Percentiles rank a stretch among this genome's conserved stretches.
Evolutionary conservation across 2,888 invertebrate species (phyloP).

Genomic region (Sphaerophoria taeniata): DNA sequence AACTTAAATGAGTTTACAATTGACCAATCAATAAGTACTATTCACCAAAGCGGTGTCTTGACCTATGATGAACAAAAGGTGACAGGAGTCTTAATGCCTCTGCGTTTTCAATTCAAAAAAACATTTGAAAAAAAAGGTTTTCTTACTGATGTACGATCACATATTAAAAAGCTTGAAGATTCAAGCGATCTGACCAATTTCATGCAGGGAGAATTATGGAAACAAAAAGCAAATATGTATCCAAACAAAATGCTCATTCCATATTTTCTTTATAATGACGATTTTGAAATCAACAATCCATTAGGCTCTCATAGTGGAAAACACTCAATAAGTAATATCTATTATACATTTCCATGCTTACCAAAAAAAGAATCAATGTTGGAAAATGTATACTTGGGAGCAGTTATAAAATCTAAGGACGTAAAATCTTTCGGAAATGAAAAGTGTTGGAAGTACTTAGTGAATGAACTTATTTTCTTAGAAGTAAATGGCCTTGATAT

Average conservation of each 20-base stretch:
- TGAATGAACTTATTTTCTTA: too few relatives aligned
- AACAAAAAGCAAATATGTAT: conserved; percentile 4
- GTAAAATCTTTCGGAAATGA: conserved; percentile 31
- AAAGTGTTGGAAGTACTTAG: too few relatives aligned
- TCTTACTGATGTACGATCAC: not conserved
- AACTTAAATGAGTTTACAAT: not conserved
- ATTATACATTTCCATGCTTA: conserved; percentile 44
- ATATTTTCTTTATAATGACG: conserved; percentile 2
- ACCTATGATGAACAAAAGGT: not conserved
- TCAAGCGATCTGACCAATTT: not conserved
- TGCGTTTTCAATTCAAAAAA: not conserved
- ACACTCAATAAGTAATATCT: conserved; percentile 38
- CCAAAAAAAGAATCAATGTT: conserved; percentile 27
- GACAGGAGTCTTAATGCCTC: conserved; percentile 14
- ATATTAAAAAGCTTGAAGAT: conserved; percentile 1
- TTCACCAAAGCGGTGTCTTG: not conserved
- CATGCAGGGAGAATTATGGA: conserved; percentile 13
- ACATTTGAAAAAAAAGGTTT: conserved; percentile 5
- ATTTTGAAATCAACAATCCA: conserved; percentile 14
- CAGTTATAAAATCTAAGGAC: conserved; percentile 22
- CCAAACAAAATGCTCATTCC: conserved; percentile 9
- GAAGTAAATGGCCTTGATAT: too few relatives aligned
- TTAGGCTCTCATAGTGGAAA: conserved; percentile 28
- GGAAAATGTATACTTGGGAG: conserved; percentile 34
- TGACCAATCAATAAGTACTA: not conserved